Conservation (phyloP, 2,888 invertebrate species). For the Cataglyphis altisquamis region DNA sequence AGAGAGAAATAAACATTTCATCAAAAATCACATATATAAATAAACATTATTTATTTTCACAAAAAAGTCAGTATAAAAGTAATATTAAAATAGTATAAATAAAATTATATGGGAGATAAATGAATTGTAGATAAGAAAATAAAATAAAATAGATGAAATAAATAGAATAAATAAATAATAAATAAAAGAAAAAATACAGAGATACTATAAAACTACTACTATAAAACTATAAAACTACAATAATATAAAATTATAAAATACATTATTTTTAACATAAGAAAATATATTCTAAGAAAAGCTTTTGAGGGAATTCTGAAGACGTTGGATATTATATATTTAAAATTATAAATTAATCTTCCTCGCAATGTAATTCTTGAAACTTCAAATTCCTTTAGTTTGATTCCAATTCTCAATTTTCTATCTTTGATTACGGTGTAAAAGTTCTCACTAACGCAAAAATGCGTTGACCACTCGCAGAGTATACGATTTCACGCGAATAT, state of each 20-base stretch:
- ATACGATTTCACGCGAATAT: conserved; percentile 8
- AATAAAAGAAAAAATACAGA: neutral
- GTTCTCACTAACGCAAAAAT: neutral
- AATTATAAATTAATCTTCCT: neutral
- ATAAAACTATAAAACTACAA: too few species aligned
- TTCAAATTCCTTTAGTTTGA: neutral
- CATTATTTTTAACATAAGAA: neutral
- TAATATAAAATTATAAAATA: neutral
- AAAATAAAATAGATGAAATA: neutral
- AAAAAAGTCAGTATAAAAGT: neutral
- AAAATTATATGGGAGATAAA: neutral
- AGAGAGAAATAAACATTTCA: neutral
- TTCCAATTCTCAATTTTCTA: neutral
- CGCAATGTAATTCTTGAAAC: neutral
- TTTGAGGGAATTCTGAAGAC: neutral
- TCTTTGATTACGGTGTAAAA: neutral
- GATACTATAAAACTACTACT: neutral
- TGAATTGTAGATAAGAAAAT: neutral
- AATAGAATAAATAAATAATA: neutral
- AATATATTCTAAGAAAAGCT: neutral
- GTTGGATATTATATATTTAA: neutral
- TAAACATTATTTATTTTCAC: neutral
- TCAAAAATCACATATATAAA: neutral
- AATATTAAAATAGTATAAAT: neutral
- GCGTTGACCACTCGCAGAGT: neutral